Evolutionary conservation across 2,797 vertebrate genomes (phyloP).

Genomic region (Knipowitschia caucasica): DNA sequence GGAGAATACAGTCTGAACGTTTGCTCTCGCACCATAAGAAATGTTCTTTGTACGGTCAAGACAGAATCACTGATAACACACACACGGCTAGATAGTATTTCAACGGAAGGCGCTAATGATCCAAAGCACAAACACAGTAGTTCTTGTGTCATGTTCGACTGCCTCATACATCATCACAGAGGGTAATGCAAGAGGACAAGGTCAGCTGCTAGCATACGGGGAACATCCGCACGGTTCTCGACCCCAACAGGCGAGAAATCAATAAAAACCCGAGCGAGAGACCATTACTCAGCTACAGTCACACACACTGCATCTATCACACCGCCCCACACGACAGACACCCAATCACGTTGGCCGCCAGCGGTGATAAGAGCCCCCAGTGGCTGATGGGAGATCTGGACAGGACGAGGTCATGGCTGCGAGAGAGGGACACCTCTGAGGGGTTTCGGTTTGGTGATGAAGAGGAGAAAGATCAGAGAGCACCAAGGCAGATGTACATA

Average conservation of each 20-base stretch:
- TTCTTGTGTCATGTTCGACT: neutral
- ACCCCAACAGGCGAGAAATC: constrained; percentile 8
- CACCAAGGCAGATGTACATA: no score
- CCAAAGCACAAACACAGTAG: neutral
- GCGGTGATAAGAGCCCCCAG: constrained; percentile 7
- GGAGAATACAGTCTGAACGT: no score
- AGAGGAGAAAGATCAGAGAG: no score
- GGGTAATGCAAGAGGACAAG: neutral
- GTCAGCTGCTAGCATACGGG: neutral
- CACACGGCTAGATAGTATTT: neutral
- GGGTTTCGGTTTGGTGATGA: no score
- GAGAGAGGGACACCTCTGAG: no score
- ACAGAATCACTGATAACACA: neutral
- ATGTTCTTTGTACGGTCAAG: no score
- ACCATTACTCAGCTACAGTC: constrained; percentile 16
- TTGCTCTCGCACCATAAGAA: no score
- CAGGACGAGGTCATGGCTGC: no score
- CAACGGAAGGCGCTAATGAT: neutral
- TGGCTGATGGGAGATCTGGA: constrained; percentile 20
- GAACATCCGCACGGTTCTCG: constrained; percentile 1
- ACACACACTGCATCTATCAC: constrained; percentile 23
- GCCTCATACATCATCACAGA: neutral
- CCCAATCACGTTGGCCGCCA: constrained; percentile 22
- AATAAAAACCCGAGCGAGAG: neutral
- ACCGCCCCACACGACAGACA: neutral